Conservation (phyloP, 1,140 invertebrate genomes). For the Drosophila insularis region DNA sequence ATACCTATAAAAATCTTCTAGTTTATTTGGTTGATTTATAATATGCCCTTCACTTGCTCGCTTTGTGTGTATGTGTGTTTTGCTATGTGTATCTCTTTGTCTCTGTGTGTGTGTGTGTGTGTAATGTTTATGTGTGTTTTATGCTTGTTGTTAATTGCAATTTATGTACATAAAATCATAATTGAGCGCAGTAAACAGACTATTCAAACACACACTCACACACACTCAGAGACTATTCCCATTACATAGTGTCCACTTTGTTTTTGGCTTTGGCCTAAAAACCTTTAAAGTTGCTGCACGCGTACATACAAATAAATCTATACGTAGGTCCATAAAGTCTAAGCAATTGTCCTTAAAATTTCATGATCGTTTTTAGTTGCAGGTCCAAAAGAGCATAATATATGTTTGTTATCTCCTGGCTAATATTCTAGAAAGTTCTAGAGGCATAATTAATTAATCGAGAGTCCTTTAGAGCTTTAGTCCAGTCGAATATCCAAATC, state of each 20-base stretch:
- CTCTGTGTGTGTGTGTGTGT: constrained; percentile 46
- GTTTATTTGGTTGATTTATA: constrained; percentile 22
- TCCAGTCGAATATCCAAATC: too few relatives aligned
- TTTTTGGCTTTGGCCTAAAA: neutral
- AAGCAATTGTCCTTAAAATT: too few relatives aligned
- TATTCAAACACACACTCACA: constrained; percentile 24
- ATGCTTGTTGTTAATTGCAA: constrained; percentile 6
- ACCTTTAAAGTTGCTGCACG: too few relatives aligned
- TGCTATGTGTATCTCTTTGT: constrained; percentile 2
- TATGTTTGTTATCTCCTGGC: too few relatives aligned
- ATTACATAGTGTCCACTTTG: neutral
- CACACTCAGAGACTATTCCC: neutral
- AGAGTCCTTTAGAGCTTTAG: too few relatives aligned
- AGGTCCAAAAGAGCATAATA: too few relatives aligned
- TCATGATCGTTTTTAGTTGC: too few relatives aligned
- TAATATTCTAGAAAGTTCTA: too few relatives aligned
- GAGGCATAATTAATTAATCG: too few relatives aligned
- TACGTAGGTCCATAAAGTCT: too few relatives aligned
- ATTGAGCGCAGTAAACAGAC: constrained; percentile 18
- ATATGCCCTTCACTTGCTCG: constrained; percentile 38
- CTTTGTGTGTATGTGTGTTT: constrained; percentile 11
- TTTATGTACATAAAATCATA: constrained; percentile 15
- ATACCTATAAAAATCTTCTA: constrained; percentile 10
- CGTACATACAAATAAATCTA: too few relatives aligned
- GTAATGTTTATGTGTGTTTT: constrained; percentile 25